Conservation (phyloP, 2,888 invertebrate genomes). For the Elmis aenea region DNA sequence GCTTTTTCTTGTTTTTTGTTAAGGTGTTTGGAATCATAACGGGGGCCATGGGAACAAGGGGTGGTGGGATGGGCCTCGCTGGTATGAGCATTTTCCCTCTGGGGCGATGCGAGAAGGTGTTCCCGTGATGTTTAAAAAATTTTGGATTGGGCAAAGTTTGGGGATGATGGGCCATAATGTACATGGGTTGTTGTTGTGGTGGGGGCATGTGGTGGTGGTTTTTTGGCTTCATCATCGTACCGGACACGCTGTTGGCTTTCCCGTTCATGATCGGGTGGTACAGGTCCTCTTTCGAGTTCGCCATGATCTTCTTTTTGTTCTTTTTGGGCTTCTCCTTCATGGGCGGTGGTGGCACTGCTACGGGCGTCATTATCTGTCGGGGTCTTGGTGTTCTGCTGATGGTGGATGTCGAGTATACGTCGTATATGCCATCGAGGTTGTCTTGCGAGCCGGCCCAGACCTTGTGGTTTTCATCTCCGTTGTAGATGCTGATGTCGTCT, state of each 20-base stretch:
- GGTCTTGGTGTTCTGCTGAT: slow-evolving; percentile 66
- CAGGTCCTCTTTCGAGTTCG: slow-evolving; percentile 56
- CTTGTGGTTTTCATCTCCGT: slow-evolving; percentile 91
- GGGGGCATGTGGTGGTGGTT: slow-evolving; percentile 38
- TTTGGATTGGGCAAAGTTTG: slow-evolving; percentile 46
- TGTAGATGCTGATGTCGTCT: slow-evolving; percentile 79
- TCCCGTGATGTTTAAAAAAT: slow-evolving; percentile 47
- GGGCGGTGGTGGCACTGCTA: slow-evolving; percentile 78
- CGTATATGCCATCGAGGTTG: slow-evolving; percentile 68
- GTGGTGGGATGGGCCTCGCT: slow-evolving; percentile 49
- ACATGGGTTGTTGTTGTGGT: slow-evolving; percentile 42
- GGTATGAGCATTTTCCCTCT: slow-evolving; percentile 54
- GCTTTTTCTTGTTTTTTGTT: slow-evolving; percentile 53
- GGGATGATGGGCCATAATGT: slow-evolving; percentile 41
- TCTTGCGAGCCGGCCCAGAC: slow-evolving; percentile 83
- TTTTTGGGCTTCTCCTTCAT: slow-evolving; percentile 62
- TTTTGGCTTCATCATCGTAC: slow-evolving; percentile 48
- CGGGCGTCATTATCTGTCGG: slow-evolving; percentile 73
- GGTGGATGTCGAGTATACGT: slow-evolving; percentile 57
- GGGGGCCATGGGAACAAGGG: slow-evolving; percentile 41
- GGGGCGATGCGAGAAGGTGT: slow-evolving; percentile 52
- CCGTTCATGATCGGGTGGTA: slow-evolving; percentile 54
- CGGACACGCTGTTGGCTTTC: slow-evolving; percentile 39
- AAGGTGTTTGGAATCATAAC: slow-evolving; percentile 49
- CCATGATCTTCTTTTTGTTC: slow-evolving; percentile 54